Evolutionary conservation across 64 coral and sea anemone genomes (phyloP).

Genomic region (Montipora cactus): DNA sequence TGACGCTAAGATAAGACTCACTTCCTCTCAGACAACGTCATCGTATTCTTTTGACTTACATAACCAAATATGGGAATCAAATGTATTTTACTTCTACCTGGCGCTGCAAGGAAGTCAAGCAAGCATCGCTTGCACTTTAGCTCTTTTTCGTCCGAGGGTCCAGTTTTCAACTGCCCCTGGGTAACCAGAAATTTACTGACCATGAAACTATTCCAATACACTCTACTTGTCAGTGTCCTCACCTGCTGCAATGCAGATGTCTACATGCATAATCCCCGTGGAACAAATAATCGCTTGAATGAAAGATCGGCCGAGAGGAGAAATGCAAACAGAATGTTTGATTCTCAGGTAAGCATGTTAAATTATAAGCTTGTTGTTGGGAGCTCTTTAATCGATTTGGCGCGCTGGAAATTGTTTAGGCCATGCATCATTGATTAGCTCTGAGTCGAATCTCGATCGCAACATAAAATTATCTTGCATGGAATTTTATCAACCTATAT

Average conservation of each 20-base stretch:
- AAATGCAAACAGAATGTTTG: conserved; percentile 93
- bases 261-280: conserved; percentile 81
- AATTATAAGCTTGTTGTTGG: neutral
- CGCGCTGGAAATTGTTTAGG: neutral
- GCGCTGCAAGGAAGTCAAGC: neutral
- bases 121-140: neutral
- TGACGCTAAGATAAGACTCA: no score
- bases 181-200: no score
- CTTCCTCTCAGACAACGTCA: neutral
- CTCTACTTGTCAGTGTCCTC: neutral
- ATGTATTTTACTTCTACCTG: neutral
- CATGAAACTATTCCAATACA: conserved; percentile 51
- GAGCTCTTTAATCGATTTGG: neutral
- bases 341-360: conserved; percentile 79
- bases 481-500: no score
- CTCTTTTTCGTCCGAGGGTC: no score
- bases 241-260: conserved; percentile 59
- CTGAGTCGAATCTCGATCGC: no score
- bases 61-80: conserved; percentile 25
- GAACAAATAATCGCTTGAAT: conserved; percentile 87
- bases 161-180: no score
- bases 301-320: conserved; percentile 80
- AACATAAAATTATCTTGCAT: no score
- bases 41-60: neutral
- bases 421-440: neutral